Percentiles rank a stretch among this genome's conserved stretches.
Evolutionary conservation across 2,888 invertebrate genomes (phyloP).

Genomic region (Lepidonotus clava): DNA sequence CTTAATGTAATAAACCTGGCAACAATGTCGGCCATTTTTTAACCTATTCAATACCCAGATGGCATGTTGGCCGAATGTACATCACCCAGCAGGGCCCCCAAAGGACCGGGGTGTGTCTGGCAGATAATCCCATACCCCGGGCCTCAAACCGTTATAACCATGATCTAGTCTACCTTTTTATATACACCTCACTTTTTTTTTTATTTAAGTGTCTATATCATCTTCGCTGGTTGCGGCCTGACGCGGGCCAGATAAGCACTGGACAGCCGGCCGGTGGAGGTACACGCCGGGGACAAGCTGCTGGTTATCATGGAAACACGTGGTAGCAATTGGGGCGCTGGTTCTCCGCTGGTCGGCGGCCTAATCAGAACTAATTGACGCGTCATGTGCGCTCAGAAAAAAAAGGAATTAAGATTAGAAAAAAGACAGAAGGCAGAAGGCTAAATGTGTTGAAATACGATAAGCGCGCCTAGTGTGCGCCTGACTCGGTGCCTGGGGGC

Average conservation of each 20-base stretch:
- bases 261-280: too few species aligned
- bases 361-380: slow-evolving; percentile 4
- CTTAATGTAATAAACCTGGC: too few species aligned
- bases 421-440: too few species aligned
- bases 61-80: background rate
- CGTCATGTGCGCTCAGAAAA: background rate
- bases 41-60: too few species aligned
- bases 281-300: too few species aligned
- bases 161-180: background rate
- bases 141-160: background rate
- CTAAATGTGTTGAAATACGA: slow-evolving; percentile 23
- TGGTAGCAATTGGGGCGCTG: too few species aligned
- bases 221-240: background rate
- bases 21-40: too few species aligned
- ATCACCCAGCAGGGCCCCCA: background rate
- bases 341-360: too few species aligned
- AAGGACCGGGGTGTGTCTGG: background rate
- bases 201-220: background rate
- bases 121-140: background rate
- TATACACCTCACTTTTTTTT: background rate
- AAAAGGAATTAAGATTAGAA: too few species aligned
- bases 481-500: background rate
- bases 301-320: too few species aligned
- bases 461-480: background rate
- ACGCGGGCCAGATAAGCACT: background rate